Evolutionary conservation across 2,797 vertebrate species (phyloP).

Genomic region (Euthynnus affinis): DNA sequence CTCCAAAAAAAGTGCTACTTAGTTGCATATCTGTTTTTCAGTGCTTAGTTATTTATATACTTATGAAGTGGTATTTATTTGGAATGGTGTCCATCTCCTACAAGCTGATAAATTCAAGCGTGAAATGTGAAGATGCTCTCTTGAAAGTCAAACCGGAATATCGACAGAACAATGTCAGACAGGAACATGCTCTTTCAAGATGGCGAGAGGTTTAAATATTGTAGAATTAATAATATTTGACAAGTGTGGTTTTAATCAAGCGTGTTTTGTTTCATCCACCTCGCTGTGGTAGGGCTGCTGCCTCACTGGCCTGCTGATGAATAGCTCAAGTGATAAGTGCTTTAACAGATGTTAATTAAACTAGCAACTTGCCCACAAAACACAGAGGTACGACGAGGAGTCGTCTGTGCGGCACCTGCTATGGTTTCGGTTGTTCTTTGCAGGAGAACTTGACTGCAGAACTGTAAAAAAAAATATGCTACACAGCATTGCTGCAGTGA

Average conservation of each 20-base stretch:
- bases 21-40: background rate
- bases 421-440: background rate
- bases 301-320: constrained; percentile 59
- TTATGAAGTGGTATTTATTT: constrained; percentile 45
- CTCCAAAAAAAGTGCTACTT: background rate
- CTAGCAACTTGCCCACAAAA: constrained; percentile 39
- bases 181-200: background rate
- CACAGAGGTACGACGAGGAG: constrained; percentile 10
- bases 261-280: constrained; percentile 33
- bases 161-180: constrained; percentile 11
- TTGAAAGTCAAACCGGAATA: constrained; percentile 48
- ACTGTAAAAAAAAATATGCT: background rate
- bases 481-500: background rate
- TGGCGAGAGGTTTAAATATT: constrained; percentile 11
- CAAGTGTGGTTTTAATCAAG: constrained; percentile 50
- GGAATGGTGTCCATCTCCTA: constrained; percentile 30
- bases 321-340: constrained; percentile 47
- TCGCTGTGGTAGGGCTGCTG: constrained; percentile 30
- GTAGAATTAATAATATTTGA: too few species aligned
- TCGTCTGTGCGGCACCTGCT: constrained; percentile 28
- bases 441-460: background rate
- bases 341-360: constrained; percentile 71
- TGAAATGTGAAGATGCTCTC: constrained; percentile 43
- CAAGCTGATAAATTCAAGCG: constrained; percentile 47
- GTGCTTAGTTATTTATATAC: background rate